Conservation (phyloP, 2,113 vertebrate species). For the Micromys minutus region DNA sequence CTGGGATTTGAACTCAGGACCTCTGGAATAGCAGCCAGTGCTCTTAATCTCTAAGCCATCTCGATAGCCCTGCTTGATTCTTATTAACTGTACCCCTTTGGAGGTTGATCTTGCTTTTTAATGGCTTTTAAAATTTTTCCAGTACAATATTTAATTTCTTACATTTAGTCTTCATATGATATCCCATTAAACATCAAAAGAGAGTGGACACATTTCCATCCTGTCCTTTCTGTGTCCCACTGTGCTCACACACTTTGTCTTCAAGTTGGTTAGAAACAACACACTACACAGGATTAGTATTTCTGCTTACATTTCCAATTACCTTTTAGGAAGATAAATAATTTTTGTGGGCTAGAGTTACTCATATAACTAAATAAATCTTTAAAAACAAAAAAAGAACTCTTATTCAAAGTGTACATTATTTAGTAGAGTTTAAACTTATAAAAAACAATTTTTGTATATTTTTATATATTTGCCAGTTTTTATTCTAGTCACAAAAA, state of each 20-base stretch:
- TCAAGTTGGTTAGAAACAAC: slow-evolving; percentile 42
- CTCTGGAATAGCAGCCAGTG: not conserved
- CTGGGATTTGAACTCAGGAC: not conserved
- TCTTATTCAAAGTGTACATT: too few species aligned
- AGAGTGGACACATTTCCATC: not conserved
- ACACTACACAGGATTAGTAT: not conserved
- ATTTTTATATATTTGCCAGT: slow-evolving; percentile 40
- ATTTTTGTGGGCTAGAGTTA: too few species aligned
- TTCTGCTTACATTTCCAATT: slow-evolving; percentile 40
- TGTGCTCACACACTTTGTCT: slow-evolving; percentile 10
- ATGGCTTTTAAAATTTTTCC: slow-evolving; percentile 1
- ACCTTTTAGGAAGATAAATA: slow-evolving; percentile 19
- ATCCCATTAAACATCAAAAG: not conserved
- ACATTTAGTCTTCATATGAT: not conserved
- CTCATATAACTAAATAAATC: too few species aligned
- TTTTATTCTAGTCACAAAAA: slow-evolving; percentile 13
- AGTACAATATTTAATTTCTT: slow-evolving; percentile 27
- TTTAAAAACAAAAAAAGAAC: too few species aligned
- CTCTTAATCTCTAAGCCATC: too few species aligned
- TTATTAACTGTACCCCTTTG: not conserved
- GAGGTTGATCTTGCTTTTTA: slow-evolving; percentile 18
- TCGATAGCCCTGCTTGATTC: slow-evolving; percentile 4
- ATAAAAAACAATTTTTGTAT: not conserved
- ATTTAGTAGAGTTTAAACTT: too few species aligned
- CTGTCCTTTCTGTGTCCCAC: not conserved